These are phyloP conservation scores for Diarsia dahlii DNA, from an alignment of 2,888 invertebrate species.

Conservation along the genomic window DNA sequence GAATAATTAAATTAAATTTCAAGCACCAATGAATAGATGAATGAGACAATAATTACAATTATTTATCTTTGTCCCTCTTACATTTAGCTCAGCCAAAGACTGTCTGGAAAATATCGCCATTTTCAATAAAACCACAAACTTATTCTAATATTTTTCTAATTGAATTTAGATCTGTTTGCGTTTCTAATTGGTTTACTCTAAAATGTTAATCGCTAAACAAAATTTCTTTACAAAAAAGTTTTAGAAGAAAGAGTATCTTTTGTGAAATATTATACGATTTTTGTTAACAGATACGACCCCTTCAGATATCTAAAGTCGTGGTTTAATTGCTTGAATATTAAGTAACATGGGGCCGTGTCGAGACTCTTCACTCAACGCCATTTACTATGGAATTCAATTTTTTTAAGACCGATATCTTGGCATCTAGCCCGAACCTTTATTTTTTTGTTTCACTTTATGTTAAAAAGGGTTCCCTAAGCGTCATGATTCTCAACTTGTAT, in stretches of 20 bases:
- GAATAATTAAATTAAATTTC: slow-evolving; percentile 5
- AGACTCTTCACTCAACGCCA: slow-evolving; percentile 66
- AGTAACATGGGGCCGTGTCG: slow-evolving; percentile 68
- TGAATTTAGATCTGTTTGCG: slow-evolving; percentile 8
- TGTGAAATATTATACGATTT: background rate
- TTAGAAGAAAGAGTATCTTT: background rate
- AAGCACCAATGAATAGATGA: slow-evolving; percentile 1
- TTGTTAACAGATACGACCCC: slow-evolving; percentile 15
- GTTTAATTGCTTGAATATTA: slow-evolving; percentile 81
- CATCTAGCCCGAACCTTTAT: slow-evolving; percentile 72
- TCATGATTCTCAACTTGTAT: slow-evolving; percentile 65
- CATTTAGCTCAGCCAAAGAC: background rate
- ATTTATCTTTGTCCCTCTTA: background rate
- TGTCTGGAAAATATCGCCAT: slow-evolving; percentile 6
- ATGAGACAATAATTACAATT: slow-evolving; percentile 14
- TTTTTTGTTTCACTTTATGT: slow-evolving; percentile 79
- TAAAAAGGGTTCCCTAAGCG: slow-evolving; percentile 74
- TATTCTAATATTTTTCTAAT: slow-evolving; percentile 18
- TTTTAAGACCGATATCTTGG: slow-evolving; percentile 75
- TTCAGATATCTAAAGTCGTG: slow-evolving; percentile 48
- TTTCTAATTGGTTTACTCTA: slow-evolving; percentile 3
- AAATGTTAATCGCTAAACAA: slow-evolving; percentile 16
- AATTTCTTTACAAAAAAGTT: background rate
- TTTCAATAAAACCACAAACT: slow-evolving; percentile 18
- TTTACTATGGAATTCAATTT: slow-evolving; percentile 73